Percentiles rank a stretch among this genome's conserved stretches.
phyloP scores from a whole-genome alignment of 2,888 invertebrate genomes.

The Odontomyia ornata region DNA sequence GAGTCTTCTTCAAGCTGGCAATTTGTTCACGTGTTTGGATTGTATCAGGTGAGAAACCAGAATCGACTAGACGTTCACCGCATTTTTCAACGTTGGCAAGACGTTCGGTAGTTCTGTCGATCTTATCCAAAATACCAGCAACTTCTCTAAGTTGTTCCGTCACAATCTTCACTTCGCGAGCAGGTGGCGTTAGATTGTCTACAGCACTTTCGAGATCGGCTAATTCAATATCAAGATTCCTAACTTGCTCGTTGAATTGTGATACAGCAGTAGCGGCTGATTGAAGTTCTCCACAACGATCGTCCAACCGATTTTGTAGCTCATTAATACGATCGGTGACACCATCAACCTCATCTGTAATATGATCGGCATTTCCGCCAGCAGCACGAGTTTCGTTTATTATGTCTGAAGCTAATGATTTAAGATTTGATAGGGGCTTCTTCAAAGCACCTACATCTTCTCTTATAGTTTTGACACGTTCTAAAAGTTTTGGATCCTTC shows the following conservation, averaged over 20 bases:
- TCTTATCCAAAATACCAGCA: constrained; percentile 71
- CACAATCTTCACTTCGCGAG: constrained; percentile 86
- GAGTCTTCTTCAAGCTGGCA: constrained; percentile 77
- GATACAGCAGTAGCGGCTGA: constrained; percentile 87
- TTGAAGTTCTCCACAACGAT: constrained; percentile 80
- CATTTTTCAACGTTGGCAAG: constrained; percentile 75
- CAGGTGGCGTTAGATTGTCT: constrained; percentile 85
- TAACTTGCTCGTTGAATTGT: constrained; percentile 89
- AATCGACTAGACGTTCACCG: constrained; percentile 81
- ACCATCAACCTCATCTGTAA: constrained; percentile 80
- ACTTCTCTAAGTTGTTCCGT: constrained; percentile 85
- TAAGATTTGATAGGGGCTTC: constrained; percentile 72
- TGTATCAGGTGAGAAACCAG: constrained; percentile 85
- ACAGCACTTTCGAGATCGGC: constrained; percentile 83
- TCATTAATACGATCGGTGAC: constrained; percentile 81
- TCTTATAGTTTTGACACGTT: constrained; percentile 81
- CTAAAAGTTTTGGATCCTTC: constrained; percentile 83
- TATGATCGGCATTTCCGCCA: constrained; percentile 78
- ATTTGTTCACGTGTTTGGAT: constrained; percentile 84
- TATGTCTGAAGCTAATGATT: constrained; percentile 75
- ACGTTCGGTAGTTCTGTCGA: constrained; percentile 73
- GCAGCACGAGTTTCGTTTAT: constrained; percentile 78
- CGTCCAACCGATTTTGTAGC: constrained; percentile 78
- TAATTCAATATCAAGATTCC: constrained; percentile 78
- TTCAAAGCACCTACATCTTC: constrained; percentile 83